These are phyloP conservation scores for Nymphicus hollandicus DNA, from an alignment of 2,113 vertebrate species.

Conservation along the genomic window DNA sequence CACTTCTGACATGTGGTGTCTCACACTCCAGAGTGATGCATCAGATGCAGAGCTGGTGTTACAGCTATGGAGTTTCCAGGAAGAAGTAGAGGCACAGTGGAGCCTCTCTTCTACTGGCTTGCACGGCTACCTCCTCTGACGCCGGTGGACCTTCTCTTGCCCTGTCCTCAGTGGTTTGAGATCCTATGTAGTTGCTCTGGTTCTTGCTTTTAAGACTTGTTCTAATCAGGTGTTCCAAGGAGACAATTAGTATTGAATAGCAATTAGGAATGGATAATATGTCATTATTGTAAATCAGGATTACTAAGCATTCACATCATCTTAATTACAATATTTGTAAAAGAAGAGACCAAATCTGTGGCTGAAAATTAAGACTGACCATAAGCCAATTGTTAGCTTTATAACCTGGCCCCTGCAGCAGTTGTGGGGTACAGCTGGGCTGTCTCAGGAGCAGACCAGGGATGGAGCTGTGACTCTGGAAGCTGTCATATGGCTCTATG, in stretches of 20 bases:
- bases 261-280: constrained; percentile 7
- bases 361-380: background rate
- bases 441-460: background rate
- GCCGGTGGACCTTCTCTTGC: background rate
- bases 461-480: background rate
- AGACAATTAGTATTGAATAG: background rate
- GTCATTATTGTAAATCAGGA: background rate
- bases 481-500: background rate
- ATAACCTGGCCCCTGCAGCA: background rate
- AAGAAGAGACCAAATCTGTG: background rate
- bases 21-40: background rate
- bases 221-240: background rate
- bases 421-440: background rate
- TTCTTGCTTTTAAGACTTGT: background rate
- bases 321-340: background rate
- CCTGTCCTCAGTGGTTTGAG: background rate
- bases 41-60: background rate
- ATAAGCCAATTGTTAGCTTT: background rate
- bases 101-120: background rate
- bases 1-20: constrained; percentile 66
- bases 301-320: background rate
- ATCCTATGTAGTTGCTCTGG: background rate
- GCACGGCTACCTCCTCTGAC: background rate
- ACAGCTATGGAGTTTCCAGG: background rate
- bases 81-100: background rate